Base-by-base conservation (phyloP, 2,888 invertebrate genomes). In the Monoplex corrugatus region DNA sequence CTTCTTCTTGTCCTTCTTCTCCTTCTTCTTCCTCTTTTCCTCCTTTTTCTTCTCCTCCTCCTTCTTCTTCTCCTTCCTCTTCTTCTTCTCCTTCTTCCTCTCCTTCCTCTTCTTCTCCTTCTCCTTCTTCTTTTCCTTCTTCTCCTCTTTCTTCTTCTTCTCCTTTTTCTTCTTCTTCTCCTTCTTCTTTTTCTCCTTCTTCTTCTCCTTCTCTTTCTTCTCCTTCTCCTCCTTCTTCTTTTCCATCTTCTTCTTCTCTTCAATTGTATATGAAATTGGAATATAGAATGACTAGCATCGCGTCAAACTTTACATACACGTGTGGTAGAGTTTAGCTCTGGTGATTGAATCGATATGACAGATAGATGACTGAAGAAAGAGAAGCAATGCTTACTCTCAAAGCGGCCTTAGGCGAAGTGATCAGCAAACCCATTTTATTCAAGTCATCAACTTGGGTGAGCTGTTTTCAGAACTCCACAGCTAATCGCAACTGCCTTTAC, bases 151-250 rank as follows among this genome's bases (percentile, higher is more conserved):
- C 5, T 82, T 38, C 3, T 40, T 38, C 13, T 82, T 38, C n/a
- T 82, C 13, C 38, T 82, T 82, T 10, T 82, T 82, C 38, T 82
- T 82, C 43, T 82, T 38, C 82, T 43, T 38, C 16, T 82, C 13
- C 82, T 40, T 82, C 43, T 40, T 82, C 82, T 82, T 82, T 23
- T 82, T 38, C 40, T 43, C 13, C 16, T 82, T 38, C 82, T 82
- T 80, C 40, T 80, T 40, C 35, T 82, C 32, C 23, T 82, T 82
- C 80, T 80, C 35, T 16, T 80, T 40, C 80, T 80, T 80, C 40
- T 80, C 35, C 80, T 80, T 80, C 40, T 80, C 35, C 80, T 80
- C 35, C 40, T 80, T 80, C 80, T 80, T 80, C 80, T 80, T 80
- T 38, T 80, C 35, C 40, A 38, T 82, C 82, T 82, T 82, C 45